phyloP scores from a whole-genome alignment of 1,140 invertebrate genomes.

The Drosophila chauvacae region DNA sequence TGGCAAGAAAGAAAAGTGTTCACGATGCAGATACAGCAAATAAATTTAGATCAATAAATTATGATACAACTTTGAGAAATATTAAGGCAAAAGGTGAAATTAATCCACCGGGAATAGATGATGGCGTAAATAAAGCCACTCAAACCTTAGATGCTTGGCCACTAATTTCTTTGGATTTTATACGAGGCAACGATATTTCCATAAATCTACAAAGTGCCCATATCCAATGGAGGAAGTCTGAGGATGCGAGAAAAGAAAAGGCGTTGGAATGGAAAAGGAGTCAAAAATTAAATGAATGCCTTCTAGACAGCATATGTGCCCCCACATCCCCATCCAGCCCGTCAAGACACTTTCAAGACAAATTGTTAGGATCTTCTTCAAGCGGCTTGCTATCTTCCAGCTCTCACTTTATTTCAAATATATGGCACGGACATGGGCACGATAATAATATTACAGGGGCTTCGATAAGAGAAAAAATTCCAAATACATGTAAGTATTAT shows the following conservation, averaged over 20 bases:
- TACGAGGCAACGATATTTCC: slow-evolving; percentile 59
- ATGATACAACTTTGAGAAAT: slow-evolving; percentile 92
- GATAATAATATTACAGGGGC: slow-evolving; percentile 9
- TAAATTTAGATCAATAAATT: slow-evolving; percentile 94
- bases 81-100: slow-evolving; percentile 92
- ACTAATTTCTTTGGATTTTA: slow-evolving; percentile 79
- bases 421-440: slow-evolving; percentile 87
- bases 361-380: slow-evolving; percentile 27
- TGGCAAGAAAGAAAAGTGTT: slow-evolving; percentile 93
- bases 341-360: slow-evolving; percentile 40
- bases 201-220: slow-evolving; percentile 55
- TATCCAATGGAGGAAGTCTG: slow-evolving; percentile 57
- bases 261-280: slow-evolving; percentile 52
- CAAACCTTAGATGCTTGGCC: slow-evolving; percentile 92
- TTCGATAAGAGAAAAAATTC: slow-evolving; percentile 21
- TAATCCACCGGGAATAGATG: slow-evolving; percentile 89
- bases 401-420: slow-evolving; percentile 88
- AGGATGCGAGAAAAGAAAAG: slow-evolving; percentile 60
- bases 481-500: slow-evolving; percentile 53
- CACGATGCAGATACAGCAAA: slow-evolving; percentile 89
- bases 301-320: slow-evolving; percentile 32
- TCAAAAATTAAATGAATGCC: background rate
- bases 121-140: slow-evolving; percentile 89
- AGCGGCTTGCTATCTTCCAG: slow-evolving; percentile 80
- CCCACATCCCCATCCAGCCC: slow-evolving; percentile 66